Base-by-base conservation (phyloP, 2,797 vertebrate species). In the Gymnodraco acuticeps region DNA sequence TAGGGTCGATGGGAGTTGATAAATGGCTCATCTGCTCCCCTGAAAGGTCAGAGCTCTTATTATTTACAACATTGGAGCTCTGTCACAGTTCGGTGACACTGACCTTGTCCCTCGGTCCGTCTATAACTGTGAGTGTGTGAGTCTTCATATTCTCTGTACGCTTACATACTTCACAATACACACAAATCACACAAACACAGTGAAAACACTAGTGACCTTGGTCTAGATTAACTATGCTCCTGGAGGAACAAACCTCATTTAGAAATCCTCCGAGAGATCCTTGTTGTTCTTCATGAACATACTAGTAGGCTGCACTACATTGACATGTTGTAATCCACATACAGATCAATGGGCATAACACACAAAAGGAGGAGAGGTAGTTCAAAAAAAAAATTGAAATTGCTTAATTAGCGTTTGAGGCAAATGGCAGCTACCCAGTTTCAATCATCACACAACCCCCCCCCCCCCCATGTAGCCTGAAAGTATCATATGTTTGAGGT, bases 1-100 rank as follows among this genome's bases (percentile, higher is more conserved):
- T 13, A 53, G 62, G 56, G 79, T 81, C 17, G 58, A 83, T 66
- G 69, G n/a, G n/a, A 56, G 79, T 73, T 88, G 87, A 93, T 87
- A 73, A 90, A 91, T 86, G 63, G 70, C 80, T 79, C 75, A 67
- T 87, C 80, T 65, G 72, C 59, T 81, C 66, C 68, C 23, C 50
- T 83, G 73, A 91, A 90, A 92, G 92, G 91, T 93, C 91, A 90
- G 20, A 66, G 78, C 85, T 89, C 84, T 87, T 81, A 84, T 91
- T 88, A 93, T 89, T 91, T 90, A 91, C 83, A 80, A 85, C 88
- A 83, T 38, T 53, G 78, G 63, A 81, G 88, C 86, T 89, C 84
- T 90, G 91, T 94, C 89, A 93, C 67, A 80, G 78, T 66, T 86
- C 86, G 42, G 45, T 80, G 87, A 82, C 75, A 71, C 65, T 91